Conservation (phyloP, 2,888 invertebrate species). For the Eristalis pertinax region DNA sequence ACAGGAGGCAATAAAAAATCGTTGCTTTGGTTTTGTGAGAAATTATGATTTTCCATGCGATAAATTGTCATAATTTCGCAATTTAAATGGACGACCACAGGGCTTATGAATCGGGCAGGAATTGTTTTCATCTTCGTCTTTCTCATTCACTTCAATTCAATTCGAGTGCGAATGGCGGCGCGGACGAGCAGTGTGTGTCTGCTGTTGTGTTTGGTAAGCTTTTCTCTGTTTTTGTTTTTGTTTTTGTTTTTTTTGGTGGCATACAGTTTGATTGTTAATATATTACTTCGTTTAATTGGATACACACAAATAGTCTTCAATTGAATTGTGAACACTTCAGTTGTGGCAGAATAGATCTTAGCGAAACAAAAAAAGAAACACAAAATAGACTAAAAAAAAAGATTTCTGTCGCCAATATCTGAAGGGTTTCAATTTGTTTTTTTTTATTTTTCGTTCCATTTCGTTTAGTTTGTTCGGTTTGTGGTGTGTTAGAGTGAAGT, state of each 20-base stretch:
- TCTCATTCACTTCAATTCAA: constrained; percentile 79
- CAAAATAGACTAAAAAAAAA: neutral
- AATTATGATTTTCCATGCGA: constrained; percentile 70
- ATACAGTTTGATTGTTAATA: constrained; percentile 43
- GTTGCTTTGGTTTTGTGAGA: constrained; percentile 62
- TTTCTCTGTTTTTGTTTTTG: neutral
- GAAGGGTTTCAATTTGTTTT: constrained; percentile 23
- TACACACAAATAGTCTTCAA: constrained; percentile 56
- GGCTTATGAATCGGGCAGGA: constrained; percentile 50
- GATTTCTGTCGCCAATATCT: constrained; percentile 47
- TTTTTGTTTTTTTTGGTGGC: neutral
- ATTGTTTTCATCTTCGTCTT: constrained; percentile 54
- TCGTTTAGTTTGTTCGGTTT: neutral
- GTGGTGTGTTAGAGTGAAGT: neutral
- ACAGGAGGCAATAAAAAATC: constrained; percentile 46
- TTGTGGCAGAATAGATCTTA: constrained; percentile 51
- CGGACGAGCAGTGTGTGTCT: neutral
- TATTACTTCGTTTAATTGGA: constrained; percentile 55
- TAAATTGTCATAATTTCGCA: constrained; percentile 68
- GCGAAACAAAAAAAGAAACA: neutral
- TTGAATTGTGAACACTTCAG: constrained; percentile 63
- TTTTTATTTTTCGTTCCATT: neutral
- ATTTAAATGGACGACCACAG: constrained; percentile 68
- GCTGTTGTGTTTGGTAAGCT: constrained; percentile 10
- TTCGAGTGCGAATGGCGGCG: neutral